Conservation (phyloP, 2,888 invertebrate species). For the Hipparchia semele region DNA sequence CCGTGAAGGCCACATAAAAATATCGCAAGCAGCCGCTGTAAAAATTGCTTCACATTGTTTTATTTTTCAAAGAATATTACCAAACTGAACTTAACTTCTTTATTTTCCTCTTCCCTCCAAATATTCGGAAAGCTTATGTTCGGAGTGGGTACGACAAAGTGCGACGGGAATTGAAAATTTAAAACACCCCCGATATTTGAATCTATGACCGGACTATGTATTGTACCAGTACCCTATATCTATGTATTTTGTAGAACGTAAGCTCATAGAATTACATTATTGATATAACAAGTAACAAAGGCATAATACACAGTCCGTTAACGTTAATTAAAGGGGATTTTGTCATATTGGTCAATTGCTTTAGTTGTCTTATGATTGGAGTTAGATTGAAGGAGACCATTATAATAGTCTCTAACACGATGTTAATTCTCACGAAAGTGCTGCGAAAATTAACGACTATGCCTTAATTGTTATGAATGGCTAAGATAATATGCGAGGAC, state of each 20-base stretch:
- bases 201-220: too few relatives aligned
- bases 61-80: too few relatives aligned
- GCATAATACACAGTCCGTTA: not conserved
- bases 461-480: conserved; percentile 76
- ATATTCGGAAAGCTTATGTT: too few relatives aligned
- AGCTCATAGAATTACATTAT: not conserved
- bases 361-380: conserved; percentile 35
- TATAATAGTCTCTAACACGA: conserved; percentile 40
- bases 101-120: too few relatives aligned
- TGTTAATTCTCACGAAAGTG: conserved; percentile 66
- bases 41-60: conserved; percentile 25
- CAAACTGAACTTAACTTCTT: too few relatives aligned
- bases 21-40: conserved; percentile 33
- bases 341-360: conserved; percentile 29
- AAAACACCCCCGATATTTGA: too few relatives aligned
- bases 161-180: too few relatives aligned
- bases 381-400: conserved; percentile 40
- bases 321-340: conserved; percentile 25
- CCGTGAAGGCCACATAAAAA: conserved; percentile 58
- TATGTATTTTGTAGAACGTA: too few relatives aligned
- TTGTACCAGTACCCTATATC: too few relatives aligned
- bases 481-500: conserved; percentile 49
- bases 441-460: conserved; percentile 68
- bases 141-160: too few relatives aligned
- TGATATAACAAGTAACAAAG: not conserved